phyloP scores from a whole-genome alignment of 2,888 invertebrate genomes.

The Mactromeris polynyma region DNA sequence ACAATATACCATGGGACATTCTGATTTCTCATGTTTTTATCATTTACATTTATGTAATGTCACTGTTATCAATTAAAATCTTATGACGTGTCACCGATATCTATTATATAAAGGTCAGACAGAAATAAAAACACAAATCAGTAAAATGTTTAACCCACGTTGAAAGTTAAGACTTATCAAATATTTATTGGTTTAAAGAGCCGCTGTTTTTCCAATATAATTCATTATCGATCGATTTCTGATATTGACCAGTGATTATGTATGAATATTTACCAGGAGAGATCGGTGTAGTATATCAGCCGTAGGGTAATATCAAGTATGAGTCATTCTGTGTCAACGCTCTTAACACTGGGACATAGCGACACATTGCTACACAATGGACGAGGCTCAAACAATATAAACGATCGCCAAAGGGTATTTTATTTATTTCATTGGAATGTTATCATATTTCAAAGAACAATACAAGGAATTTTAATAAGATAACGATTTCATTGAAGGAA shows the following conservation, averaged over 20 bases:
- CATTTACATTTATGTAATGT: slow-evolving; percentile 1
- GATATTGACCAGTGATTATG: background rate
- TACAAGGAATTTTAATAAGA: background rate
- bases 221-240: background rate
- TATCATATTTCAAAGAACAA: background rate
- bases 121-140: background rate
- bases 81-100: background rate
- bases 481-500: background rate
- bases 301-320: background rate
- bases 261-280: no score
- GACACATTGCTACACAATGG: background rate
- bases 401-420: background rate
- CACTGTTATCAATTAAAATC: background rate
- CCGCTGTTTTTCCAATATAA: background rate
- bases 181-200: background rate
- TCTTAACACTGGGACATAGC: background rate
- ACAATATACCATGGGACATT: background rate
- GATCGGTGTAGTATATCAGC: background rate
- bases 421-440: background rate
- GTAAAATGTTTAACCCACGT: background rate
- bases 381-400: background rate
- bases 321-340: slow-evolving; percentile 6
- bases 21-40: background rate
- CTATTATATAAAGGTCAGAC: background rate
- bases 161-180: background rate